Evolutionary conservation across 2,797 vertebrate species (phyloP).

Genomic region (Myotis daubentonii): DNA sequence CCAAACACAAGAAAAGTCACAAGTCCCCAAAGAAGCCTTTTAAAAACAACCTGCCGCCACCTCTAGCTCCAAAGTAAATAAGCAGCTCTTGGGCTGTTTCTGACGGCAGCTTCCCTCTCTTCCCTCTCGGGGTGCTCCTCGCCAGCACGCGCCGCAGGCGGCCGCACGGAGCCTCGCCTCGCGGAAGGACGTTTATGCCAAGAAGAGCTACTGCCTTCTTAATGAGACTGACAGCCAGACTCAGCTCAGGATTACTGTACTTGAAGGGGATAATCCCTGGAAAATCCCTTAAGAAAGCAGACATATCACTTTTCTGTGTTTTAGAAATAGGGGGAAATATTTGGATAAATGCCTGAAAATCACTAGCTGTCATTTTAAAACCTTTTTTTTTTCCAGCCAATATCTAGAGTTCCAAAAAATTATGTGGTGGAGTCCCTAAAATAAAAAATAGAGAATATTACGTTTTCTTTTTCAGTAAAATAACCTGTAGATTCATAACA

Average conservation of each 20-base stretch:
- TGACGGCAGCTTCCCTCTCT: background rate
- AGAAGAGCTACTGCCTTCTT: conserved; percentile 35
- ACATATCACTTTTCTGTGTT: background rate
- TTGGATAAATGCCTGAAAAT: conserved; percentile 39
- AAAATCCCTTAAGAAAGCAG: conserved; percentile 53
- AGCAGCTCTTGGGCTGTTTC: conserved; percentile 41
- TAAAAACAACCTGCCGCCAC: conserved; percentile 69
- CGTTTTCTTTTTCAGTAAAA: conserved; percentile 4
- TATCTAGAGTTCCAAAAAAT: conserved; percentile 1
- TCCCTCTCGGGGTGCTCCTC: background rate
- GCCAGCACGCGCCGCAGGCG: background rate
- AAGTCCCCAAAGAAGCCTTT: conserved; percentile 80
- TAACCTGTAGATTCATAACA: background rate
- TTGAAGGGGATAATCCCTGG: conserved; percentile 32
- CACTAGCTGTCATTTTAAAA: background rate
- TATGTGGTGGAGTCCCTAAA: background rate
- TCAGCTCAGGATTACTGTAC: background rate
- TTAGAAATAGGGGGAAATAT: conserved; percentile 5
- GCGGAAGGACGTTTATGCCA: conserved; percentile 55
- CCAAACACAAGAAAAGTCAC: conserved; percentile 75
- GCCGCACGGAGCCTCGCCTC: background rate
- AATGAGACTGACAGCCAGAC: conserved; percentile 26
- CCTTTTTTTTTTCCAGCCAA: background rate
- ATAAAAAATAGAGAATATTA: background rate
- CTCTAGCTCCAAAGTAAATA: conserved; percentile 77